Percentiles rank a stretch among this genome's conserved stretches.
These are phyloP conservation scores for Drosophila mauritiana DNA, from an alignment of 1,140 invertebrate species.

Conservation along the genomic window DNA sequence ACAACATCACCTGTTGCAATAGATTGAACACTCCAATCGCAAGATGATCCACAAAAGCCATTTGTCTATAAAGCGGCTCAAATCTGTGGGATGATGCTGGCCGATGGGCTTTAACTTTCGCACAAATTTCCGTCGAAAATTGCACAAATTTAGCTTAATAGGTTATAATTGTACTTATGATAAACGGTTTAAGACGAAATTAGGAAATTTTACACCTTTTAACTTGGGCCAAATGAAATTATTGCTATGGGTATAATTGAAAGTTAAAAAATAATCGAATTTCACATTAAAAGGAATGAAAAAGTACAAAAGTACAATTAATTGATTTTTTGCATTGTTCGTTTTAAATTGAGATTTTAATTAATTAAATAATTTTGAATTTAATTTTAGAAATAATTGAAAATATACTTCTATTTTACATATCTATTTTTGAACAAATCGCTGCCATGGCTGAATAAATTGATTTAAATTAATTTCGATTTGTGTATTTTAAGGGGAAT, in stretches of 20 bases:
- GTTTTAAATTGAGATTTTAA: background rate
- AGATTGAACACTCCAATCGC: constrained; percentile 23
- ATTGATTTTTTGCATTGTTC: background rate
- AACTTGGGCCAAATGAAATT: background rate
- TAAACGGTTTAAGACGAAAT: too few species aligned
- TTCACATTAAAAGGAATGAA: background rate
- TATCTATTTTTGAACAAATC: too few species aligned
- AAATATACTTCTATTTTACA: too few species aligned
- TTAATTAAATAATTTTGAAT: too few species aligned
- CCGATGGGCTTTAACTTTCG: constrained; percentile 16
- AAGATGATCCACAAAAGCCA: constrained; percentile 37
- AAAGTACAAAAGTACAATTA: background rate
- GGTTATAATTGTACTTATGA: background rate
- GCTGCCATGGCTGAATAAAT: too few species aligned
- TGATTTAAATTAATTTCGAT: too few species aligned
- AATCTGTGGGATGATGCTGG: background rate
- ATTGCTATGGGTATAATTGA: background rate
- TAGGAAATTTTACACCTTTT: too few species aligned
- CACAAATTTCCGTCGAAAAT: constrained; percentile 8
- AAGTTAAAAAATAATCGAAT: background rate
- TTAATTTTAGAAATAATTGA: too few species aligned
- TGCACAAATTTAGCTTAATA: constrained; percentile 2
- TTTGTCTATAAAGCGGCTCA: constrained; percentile 15
- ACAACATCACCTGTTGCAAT: constrained; percentile 51
- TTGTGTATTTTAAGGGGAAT: background rate